A percentile compares a stretch with the other conserved stretches of the same genome.
These are phyloP conservation scores for Octopus sinensis DNA, from an alignment of 1,140 invertebrate species.

Conservation along the genomic window DNA sequence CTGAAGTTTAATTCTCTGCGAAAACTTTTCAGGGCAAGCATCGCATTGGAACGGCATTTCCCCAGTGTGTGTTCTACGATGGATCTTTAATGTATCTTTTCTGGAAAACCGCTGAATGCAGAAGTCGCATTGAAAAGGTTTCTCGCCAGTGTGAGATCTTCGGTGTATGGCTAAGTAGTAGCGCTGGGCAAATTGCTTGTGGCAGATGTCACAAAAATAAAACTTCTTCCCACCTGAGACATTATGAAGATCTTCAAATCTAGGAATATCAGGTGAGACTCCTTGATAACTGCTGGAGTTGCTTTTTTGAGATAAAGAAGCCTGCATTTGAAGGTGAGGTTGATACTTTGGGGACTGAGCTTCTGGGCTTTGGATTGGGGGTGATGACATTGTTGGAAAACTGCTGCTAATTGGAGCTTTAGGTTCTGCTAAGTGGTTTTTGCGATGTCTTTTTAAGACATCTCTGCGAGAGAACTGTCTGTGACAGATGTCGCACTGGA, in stretches of 20 bases:
- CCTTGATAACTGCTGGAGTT: neutral
- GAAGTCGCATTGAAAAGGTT: conserved; percentile 29
- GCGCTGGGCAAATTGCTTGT: conserved; percentile 30
- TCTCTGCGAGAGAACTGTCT: conserved; percentile 56
- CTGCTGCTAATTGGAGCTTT: neutral
- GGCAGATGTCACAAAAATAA: conserved; percentile 57
- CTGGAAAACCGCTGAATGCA: conserved; percentile 27
- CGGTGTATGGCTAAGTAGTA: conserved; percentile 42
- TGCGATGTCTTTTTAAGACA: neutral
- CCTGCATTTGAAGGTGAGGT: neutral
- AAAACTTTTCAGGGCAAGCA: conserved; percentile 66
- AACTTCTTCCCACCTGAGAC: conserved; percentile 38
- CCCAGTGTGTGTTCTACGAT: conserved; percentile 79
- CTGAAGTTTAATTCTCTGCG: conserved; percentile 66
- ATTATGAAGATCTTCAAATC: neutral
- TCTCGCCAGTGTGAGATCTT: conserved; percentile 31
- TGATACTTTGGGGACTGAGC: neutral
- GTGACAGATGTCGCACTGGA: conserved; percentile 81
- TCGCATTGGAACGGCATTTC: conserved; percentile 91
- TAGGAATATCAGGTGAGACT: neutral
- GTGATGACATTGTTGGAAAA: neutral
- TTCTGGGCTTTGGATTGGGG: neutral
- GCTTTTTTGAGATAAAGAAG: neutral
- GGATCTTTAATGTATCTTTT: conserved; percentile 15
- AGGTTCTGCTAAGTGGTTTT: neutral